Evolutionary conservation across 30 jellyfish, hydroid and myxozoan genomes (phyloP), one percentile per base, ranked within the genome.

Genomic region (Sanderia malayensis): DNA sequence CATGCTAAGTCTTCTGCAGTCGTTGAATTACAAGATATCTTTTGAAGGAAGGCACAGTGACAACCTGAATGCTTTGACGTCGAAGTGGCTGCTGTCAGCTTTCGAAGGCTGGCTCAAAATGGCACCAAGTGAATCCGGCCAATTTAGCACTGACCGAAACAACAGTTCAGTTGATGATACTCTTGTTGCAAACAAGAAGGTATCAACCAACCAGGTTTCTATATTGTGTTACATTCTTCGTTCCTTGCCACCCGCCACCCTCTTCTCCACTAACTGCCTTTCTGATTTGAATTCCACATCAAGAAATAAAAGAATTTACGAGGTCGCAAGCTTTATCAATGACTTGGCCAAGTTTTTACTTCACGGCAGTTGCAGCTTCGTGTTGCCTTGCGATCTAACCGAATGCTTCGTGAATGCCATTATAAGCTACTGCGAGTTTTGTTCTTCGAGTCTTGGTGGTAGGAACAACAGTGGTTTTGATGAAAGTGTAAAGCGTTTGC

Each of bases 1-100:
- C 27, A 46, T 78, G 61, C 65, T 78, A 23, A 31, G 27, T 7
- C 46, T 78, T 7, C 32, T 78, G 60, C 73, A 68, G 1, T 78
- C 82, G 15, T 27, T 78, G 4, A 31, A 67, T 27, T 25, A 66
- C 2, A 44, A 66, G 67, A 64, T 78, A 21, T 44, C 9, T 2
- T 20, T 29, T 19, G 19, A 8, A 2, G 19, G 34, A 1, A 71
- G 60, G 0, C 17, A 63, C 1, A 21, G 22, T 22, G 70, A 78
- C 11, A 75, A 65, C 19, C 2, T 29, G 25, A 10, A 7, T 15
- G 59, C 66, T 2, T 67, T 26, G 0, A 31, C 18, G 52, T 19
- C 47, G 7, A 27, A 71, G 20, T 78, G 89, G 89, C 67, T 78
- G 31, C 78, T 64, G 23, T 29, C 23, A 7, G 75, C 82, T 20